Conservation (phyloP, 2,113 vertebrate species). For the Brachypteracias leptosomus region DNA sequence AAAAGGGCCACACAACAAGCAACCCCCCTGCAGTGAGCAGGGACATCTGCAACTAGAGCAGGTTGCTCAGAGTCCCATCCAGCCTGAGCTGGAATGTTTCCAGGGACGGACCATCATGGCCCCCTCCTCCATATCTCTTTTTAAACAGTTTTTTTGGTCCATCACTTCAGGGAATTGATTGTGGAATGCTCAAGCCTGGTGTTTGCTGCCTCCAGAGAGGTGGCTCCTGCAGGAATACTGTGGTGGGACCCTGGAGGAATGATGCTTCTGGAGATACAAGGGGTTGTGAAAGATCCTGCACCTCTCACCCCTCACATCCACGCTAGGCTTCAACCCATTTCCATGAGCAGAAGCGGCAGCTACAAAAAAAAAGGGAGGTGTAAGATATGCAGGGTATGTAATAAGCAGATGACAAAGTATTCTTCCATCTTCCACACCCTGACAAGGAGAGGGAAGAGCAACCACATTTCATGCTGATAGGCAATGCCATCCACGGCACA, state of each 20-base stretch:
- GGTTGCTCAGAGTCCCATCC: background rate
- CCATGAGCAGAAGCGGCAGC: background rate
- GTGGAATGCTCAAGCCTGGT: background rate
- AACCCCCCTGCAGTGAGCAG: background rate
- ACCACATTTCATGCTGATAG: background rate
- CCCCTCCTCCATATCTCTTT: background rate
- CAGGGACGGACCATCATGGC: background rate
- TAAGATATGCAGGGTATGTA: background rate
- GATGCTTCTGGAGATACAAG: background rate
- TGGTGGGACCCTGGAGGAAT: fast-evolving
- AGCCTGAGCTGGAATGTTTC: background rate
- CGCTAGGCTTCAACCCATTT: background rate
- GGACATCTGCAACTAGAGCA: background rate
- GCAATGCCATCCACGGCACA: background rate
- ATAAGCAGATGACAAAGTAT: background rate
- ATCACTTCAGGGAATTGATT: background rate
- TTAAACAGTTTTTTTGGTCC: background rate
- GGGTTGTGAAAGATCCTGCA: background rate
- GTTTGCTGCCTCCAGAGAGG: background rate
- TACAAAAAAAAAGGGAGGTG: background rate
- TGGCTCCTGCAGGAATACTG: background rate
- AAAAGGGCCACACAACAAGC: background rate
- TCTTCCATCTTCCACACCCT: background rate
- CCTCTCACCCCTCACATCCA: background rate
- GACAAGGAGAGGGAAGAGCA: background rate